These are phyloP conservation scores for Herpetotheres cachinnans DNA, from an alignment of 2,113 vertebrate species.

Conservation along the genomic window DNA sequence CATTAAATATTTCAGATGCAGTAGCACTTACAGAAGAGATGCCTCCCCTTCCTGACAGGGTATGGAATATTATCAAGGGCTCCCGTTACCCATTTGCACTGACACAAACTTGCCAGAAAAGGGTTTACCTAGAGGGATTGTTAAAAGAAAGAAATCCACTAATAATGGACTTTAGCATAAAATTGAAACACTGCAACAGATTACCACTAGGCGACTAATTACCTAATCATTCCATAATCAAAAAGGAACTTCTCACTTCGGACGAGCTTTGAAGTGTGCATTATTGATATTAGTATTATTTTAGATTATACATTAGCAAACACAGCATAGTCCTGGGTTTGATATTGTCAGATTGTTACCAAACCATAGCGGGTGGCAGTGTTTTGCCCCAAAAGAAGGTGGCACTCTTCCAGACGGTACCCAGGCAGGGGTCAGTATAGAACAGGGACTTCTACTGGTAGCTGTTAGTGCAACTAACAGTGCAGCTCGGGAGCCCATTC, in stretches of 20 bases:
- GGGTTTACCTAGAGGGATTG: neutral
- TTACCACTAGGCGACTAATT: neutral
- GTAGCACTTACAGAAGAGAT: neutral
- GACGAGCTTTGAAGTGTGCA: neutral
- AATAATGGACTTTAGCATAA: neutral
- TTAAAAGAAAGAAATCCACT: neutral
- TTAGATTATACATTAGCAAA: neutral
- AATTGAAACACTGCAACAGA: neutral
- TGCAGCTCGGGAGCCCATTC: neutral
- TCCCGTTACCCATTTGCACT: neutral
- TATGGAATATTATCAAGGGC: neutral
- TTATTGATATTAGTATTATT: neutral
- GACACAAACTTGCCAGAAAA: neutral
- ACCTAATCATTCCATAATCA: neutral
- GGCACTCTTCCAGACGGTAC: neutral
- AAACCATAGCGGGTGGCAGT: neutral
- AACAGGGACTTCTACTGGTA: neutral
- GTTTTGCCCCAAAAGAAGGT: neutral
- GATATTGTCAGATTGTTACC: neutral
- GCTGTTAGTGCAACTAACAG: neutral
- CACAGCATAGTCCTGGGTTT: neutral
- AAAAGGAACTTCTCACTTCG: neutral
- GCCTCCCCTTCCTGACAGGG: neutral
- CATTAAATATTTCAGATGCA: neutral
- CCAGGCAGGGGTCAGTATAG: neutral